These are phyloP conservation scores for Rotaria sp. DNA, from an alignment of 2,888 invertebrate species.

Conservation along the genomic window DNA sequence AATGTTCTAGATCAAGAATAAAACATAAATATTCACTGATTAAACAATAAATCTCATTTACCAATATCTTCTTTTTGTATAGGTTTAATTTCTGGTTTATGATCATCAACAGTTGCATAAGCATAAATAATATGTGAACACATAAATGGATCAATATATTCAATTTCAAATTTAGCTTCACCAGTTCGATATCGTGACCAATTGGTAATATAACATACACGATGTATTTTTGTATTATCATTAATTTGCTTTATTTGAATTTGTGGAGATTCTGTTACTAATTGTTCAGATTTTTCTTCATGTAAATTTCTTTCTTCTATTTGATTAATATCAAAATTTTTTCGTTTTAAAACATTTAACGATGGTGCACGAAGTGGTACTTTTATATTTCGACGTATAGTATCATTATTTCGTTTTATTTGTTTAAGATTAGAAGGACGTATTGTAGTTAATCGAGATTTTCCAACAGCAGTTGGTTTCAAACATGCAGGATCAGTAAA, in stretches of 20 bases:
- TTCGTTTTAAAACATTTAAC: neutral
- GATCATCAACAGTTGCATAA: slow-evolving; percentile 33
- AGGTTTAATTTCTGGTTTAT: slow-evolving; percentile 29
- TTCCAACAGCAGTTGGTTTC: neutral
- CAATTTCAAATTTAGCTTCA: slow-evolving; percentile 36
- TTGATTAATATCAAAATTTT: neutral
- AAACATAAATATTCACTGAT: neutral
- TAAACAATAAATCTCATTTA: neutral
- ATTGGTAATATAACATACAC: slow-evolving; percentile 40
- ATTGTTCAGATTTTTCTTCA: neutral
- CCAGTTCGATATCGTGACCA: slow-evolving; percentile 40
- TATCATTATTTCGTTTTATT: neutral
- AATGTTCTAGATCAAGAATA: neutral
- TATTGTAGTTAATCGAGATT: neutral
- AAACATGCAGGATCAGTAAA: neutral
- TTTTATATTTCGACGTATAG: neutral
- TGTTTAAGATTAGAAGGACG: neutral
- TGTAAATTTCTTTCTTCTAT: neutral
- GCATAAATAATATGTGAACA: slow-evolving; percentile 39
- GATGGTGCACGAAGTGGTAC: neutral
- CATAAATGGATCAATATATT: slow-evolving; percentile 34
- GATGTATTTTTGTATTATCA: neutral
- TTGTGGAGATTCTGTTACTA: neutral
- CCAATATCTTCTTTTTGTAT: slow-evolving; percentile 15
- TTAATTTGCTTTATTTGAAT: neutral